Conservation (phyloP, 2,888 invertebrate species). For the Cephus pulcher region DNA sequence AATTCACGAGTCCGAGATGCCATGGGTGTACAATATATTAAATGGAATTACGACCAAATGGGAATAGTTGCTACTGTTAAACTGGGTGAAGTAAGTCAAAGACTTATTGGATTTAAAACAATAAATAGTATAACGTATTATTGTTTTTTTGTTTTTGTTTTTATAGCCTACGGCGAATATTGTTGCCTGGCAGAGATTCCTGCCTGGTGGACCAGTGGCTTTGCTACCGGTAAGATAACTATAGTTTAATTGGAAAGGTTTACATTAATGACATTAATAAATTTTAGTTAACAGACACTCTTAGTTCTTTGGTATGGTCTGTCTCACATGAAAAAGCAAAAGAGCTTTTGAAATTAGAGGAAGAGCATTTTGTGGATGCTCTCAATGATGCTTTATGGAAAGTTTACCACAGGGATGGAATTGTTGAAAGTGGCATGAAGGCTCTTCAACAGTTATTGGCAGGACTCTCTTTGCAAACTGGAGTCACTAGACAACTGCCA, state of each 20-base stretch:
- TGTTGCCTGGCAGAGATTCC: constrained; percentile 96
- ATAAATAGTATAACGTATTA: background rate
- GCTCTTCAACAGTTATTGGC: constrained; percentile 68
- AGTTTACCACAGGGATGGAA: constrained; percentile 69
- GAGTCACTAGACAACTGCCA: constrained; percentile 72
- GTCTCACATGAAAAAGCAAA: constrained; percentile 82
- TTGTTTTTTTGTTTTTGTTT: background rate
- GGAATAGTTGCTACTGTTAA: constrained; percentile 93
- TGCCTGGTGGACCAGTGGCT: constrained; percentile 93
- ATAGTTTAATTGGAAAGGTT: background rate
- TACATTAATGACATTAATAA: background rate
- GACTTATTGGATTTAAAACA: background rate
- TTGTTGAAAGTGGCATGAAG: constrained; percentile 71
- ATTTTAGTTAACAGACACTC: constrained; percentile 73
- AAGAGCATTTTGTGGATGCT: constrained; percentile 87
- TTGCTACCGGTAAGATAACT: constrained; percentile 79
- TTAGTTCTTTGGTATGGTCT: constrained; percentile 96
- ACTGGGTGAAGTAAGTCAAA: constrained; percentile 76
- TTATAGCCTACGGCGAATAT: constrained; percentile 79
- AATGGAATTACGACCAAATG: constrained; percentile 89
- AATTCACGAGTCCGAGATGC: constrained; percentile 87
- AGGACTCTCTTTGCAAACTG: constrained; percentile 67
- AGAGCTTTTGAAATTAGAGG: constrained; percentile 75
- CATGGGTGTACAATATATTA: constrained; percentile 84
- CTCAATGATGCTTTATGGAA: constrained; percentile 88